Evolutionary conservation across 2,888 invertebrate genomes (phyloP), one percentile per base, ranked within the genome.

Genomic region (Branchipolynoe longqiensis): DNA sequence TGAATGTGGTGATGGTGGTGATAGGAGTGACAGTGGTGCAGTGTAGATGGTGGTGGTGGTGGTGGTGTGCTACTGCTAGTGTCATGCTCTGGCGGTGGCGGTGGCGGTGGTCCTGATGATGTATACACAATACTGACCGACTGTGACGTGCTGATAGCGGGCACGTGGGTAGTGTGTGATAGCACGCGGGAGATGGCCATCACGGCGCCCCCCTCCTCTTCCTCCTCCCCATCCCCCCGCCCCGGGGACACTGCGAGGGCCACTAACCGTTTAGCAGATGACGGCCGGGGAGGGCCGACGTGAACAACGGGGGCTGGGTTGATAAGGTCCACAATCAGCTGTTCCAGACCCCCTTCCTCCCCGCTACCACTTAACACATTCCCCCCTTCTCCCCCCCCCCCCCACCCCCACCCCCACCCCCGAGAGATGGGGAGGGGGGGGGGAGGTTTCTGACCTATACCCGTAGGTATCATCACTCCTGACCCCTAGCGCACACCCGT

Each of bases 181-280:
- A 36, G 36, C 69, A 69, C 69, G 36, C 58, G 14, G 0, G 69
- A 69, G 69, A 69, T 69, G 69, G 38, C 69, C 69, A 69, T 69
- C 69, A n/a, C n/a, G 36, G 36, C 38, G 18, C 4, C 33, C 62
- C 12, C n/a, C n/a, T n/a, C n/a, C n/a, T n/a, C n/a, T n/a, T n/a
- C n/a, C n/a, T n/a, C n/a, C n/a, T n/a, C n/a, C n/a, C n/a, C n/a
- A n/a, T n/a, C n/a, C n/a, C n/a, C n/a, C n/a, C n/a, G n/a, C n/a
- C n/a, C 62, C 62, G 33, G 25, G 25, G 12, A 12, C 69, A 36
- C 14, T 4, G 25, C 0, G 36, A 4, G 64, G 64, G 64, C 33
- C 64, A 64, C 69, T 69, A 69, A 69, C 69, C 69, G 69, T 69
- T 69, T 69, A 69, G 69, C 69, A 69, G 69, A 0, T 69, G 69